A percentile compares a stretch with the other conserved stretches of the same genome.
These are phyloP conservation scores for Valencia hispanica DNA, from an alignment of 2,797 vertebrate species.

Conservation along the genomic window DNA sequence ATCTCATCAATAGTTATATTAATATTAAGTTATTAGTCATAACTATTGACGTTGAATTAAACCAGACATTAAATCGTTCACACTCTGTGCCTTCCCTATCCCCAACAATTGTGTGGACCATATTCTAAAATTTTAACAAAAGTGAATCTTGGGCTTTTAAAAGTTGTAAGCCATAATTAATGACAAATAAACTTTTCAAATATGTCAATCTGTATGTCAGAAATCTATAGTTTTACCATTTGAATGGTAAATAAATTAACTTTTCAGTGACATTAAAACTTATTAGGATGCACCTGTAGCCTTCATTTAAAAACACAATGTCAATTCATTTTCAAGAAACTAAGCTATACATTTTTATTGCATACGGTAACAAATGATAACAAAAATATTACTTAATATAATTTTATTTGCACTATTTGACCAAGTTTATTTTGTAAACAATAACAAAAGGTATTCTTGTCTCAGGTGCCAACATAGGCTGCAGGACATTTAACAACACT, in stretches of 20 bases:
- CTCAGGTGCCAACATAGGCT: background rate
- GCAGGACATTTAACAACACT: background rate
- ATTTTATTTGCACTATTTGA: background rate
- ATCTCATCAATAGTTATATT: too few relatives aligned
- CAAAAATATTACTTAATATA: background rate
- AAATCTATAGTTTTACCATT: background rate
- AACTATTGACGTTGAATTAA: too few relatives aligned
- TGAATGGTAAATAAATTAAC: background rate
- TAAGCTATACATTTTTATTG: background rate
- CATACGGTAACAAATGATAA: background rate
- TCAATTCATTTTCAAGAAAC: background rate
- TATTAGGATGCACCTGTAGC: background rate
- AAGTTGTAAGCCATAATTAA: background rate
- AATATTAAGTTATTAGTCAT: too few relatives aligned
- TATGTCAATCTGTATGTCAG: background rate
- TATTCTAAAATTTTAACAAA: background rate
- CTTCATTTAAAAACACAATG: background rate
- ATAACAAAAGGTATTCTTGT: background rate
- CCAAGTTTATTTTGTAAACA: background rate
- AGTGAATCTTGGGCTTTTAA: background rate
- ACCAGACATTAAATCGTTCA: too few relatives aligned
- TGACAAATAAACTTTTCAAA: background rate
- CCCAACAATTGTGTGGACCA: too few relatives aligned
- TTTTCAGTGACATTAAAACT: background rate
- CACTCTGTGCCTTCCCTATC: too few relatives aligned